Conservation (phyloP, 2,888 invertebrate species). For the Euclidia mi region DNA sequence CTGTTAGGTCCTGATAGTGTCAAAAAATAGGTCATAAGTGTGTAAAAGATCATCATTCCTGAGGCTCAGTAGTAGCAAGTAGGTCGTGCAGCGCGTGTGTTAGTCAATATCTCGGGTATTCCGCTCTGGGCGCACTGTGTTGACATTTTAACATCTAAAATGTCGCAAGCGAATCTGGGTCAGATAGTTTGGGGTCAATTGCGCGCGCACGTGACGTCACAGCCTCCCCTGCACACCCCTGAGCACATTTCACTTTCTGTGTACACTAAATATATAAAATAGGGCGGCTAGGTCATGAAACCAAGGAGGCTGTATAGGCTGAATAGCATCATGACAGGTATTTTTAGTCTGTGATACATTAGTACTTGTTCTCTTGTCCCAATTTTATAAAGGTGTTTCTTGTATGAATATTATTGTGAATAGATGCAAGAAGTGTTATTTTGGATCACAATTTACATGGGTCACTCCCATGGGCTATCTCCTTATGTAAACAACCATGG, state of each 20-base stretch:
- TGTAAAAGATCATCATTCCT: constrained; percentile 26
- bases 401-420: too few species aligned
- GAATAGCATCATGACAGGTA: constrained; percentile 27
- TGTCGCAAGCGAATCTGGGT: constrained; percentile 85
- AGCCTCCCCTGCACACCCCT: constrained; percentile 69
- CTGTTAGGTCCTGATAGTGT: constrained; percentile 28
- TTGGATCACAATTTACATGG: too few species aligned
- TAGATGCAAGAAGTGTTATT: too few species aligned
- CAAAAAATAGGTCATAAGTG: constrained; percentile 44
- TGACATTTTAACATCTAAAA: constrained; percentile 76
- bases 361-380: constrained; percentile 13
- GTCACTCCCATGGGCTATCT: too few species aligned
- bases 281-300: constrained; percentile 49
- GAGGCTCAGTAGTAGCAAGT: constrained; percentile 53
- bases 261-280: constrained; percentile 54
- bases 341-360: constrained; percentile 36
- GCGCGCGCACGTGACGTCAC: constrained; percentile 87
- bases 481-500: too few species aligned
- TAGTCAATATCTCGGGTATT: constrained; percentile 71
- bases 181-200: constrained; percentile 71
- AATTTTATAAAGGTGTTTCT: constrained; percentile 1
- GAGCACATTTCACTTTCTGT: constrained; percentile 76
- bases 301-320: constrained; percentile 29
- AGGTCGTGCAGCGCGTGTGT: constrained; percentile 63
- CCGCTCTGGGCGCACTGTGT: constrained; percentile 71